Base-by-base conservation (phyloP, 2,888 invertebrate species). In the Drosophila demipolita region DNA sequence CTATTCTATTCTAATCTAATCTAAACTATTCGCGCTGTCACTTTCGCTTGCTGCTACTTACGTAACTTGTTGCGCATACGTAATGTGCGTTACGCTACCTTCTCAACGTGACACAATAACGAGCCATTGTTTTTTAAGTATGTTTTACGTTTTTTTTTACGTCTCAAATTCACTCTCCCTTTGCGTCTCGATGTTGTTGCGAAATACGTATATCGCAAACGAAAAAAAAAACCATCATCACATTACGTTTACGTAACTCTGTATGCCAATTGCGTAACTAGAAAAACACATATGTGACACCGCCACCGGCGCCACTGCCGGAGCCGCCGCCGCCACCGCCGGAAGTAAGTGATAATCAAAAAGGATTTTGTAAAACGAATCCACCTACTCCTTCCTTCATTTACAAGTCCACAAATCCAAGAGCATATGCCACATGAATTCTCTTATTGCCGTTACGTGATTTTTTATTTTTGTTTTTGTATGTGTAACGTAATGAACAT, bases 281-380 rank as follows among this genome's bases (percentile, higher is more conserved):
- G 85, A 85, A 85, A 85, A 85, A 85, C 74, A 85, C 85, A 85
- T 85, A 85, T 81, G 85, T 85, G 78, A 85, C 87, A 67, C 85
- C 87, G 78, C 85, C 85, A 74, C 69, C 74, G 85, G 85, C 85
- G 78, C 85, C 85, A 73, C 62, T 61, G 72, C 87, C 85, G 69
- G 76, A 70, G 75, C 85, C 85, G 80, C 87, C 85, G 72, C 85
- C 85, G 73, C 84, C 84, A 80, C 87, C 87, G 81, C 85, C 85
- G 85, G 85, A 85, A 85, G 85, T 85, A 85, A 85, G 85, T 85
- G 80, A 67, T 71, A 80, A 76, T n/a, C 38, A 59, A 65, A 64
- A 53, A 50, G 26, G 60, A 57, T 57, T 67, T 50, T 52, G 50
- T 62, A 35, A 52, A 42, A 32, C 49, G 55, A 69, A 63, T 49